Percentiles rank a stretch among this genome's conserved stretches.
Evolutionary conservation across 2,888 invertebrate genomes (phyloP).

Genomic region (Sinopyrophorus schimmeli): DNA sequence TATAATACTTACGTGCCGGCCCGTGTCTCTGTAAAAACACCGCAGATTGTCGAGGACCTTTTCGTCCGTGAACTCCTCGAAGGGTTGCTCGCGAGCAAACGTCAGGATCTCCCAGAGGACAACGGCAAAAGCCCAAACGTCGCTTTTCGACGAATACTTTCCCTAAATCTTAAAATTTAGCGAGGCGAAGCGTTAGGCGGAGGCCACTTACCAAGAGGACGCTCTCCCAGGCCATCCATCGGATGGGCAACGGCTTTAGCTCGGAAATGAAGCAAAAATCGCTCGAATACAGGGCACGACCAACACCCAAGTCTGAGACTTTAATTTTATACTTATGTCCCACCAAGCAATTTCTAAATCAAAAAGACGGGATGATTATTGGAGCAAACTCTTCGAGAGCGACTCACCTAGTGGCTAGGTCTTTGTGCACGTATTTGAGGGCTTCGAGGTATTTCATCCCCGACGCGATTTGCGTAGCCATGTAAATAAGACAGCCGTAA

Average conservation of each 20-base stretch:
- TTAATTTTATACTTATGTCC: slow-evolving; percentile 73
- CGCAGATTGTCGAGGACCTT: slow-evolving; percentile 83
- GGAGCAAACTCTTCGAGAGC: background rate
- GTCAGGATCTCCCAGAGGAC: slow-evolving; percentile 87
- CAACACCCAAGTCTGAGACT: slow-evolving; percentile 75
- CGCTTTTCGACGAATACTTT: slow-evolving; percentile 80
- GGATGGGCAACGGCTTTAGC: slow-evolving; percentile 71
- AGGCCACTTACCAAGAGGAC: slow-evolving; percentile 65
- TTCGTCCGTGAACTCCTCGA: slow-evolving; percentile 76
- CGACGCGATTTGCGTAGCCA: slow-evolving; percentile 85
- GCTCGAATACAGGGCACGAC: slow-evolving; percentile 68
- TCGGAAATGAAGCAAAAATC: slow-evolving; percentile 82
- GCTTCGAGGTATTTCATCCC: slow-evolving; percentile 91
- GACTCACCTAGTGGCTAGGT: slow-evolving; percentile 77
- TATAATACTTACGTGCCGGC: slow-evolving; percentile 63
- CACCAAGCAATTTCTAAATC: slow-evolving; percentile 86
- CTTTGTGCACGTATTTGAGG: slow-evolving; percentile 82
- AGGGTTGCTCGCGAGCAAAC: slow-evolving; percentile 81
- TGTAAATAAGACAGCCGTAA: slow-evolving; percentile 82
- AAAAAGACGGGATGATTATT: too few species aligned
- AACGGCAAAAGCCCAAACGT: slow-evolving; percentile 88
- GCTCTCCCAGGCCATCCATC: slow-evolving; percentile 91
- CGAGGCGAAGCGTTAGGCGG: background rate
- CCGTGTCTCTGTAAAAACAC: slow-evolving; percentile 74
- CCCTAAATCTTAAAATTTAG: slow-evolving; percentile 56